A percentile compares a stretch with the other conserved stretches of the same genome.
Evolutionary conservation across 2,888 invertebrate species (phyloP).

Genomic region (Schrankia costaestrigalis): DNA sequence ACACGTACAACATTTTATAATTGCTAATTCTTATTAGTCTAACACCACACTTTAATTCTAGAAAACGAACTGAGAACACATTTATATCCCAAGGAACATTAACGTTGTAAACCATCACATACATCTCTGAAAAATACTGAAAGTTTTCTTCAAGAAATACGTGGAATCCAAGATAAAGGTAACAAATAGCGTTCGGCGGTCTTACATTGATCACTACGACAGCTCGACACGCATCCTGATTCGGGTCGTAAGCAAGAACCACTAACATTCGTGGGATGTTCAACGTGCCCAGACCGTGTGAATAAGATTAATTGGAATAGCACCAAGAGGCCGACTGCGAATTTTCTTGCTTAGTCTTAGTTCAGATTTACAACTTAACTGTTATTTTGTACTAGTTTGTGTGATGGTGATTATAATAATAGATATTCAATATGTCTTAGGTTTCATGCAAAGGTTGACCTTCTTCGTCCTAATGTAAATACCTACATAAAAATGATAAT

Average conservation of each 20-base stretch:
- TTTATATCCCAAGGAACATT: no score
- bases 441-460: no score
- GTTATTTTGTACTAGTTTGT: no score
- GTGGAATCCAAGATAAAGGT: neutral
- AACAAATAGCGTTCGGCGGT: slow-evolving; percentile 5
- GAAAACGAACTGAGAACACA: neutral
- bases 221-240: slow-evolving; percentile 3
- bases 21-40: no score
- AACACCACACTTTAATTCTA: slow-evolving; percentile 1
- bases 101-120: no score
- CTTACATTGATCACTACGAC: slow-evolving; percentile 12
- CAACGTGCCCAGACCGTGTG: slow-evolving; percentile 29
- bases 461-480: no score
- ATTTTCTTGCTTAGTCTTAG: slow-evolving; percentile 16
- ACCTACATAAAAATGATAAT: no score
- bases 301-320: slow-evolving; percentile 34
- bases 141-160: slow-evolving; percentile 7
- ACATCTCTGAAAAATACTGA: no score
- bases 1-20: no score
- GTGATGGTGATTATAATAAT: no score
- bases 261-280: slow-evolving; percentile 14
- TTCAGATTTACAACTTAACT: slow-evolving; percentile 17
- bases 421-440: no score
- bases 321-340: slow-evolving; percentile 17
- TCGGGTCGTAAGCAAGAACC: slow-evolving; percentile 4